Conservation (phyloP, 2,797 vertebrate species). For the Alosa sapidissima region DNA sequence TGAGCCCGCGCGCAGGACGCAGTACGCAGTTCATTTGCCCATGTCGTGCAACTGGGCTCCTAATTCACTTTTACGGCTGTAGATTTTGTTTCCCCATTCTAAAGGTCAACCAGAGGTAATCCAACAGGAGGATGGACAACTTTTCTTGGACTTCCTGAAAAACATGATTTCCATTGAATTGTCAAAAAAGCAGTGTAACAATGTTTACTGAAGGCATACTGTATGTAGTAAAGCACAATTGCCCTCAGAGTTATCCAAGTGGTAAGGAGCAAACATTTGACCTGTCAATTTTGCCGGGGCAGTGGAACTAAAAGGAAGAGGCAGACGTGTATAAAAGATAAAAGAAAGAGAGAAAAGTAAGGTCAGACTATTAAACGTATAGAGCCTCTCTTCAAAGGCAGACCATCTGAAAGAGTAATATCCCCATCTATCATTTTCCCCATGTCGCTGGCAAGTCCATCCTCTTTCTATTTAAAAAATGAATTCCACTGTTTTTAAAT, state of each 20-base stretch:
- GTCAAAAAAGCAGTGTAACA: not conserved
- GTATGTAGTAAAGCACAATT: not conserved
- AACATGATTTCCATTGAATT: slow-evolving; percentile 23
- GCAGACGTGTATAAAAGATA: slow-evolving; percentile 34
- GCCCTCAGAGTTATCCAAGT: not conserved
- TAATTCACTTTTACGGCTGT: slow-evolving; percentile 30
- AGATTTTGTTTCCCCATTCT: slow-evolving; percentile 31
- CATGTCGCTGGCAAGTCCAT: slow-evolving; percentile 41
- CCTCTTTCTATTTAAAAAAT: slow-evolving; percentile 33
- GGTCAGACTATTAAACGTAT: slow-evolving; percentile 54
- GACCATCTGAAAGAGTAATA: slow-evolving; percentile 61
- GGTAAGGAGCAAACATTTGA: not conserved
- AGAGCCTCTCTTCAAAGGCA: slow-evolving; percentile 49
- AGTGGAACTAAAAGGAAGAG: slow-evolving; percentile 35
- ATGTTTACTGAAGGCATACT: not conserved
- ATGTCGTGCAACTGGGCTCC: slow-evolving; percentile 39
- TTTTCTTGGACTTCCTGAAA: not conserved
- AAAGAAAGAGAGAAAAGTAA: slow-evolving; percentile 20
- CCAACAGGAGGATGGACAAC: not conserved
- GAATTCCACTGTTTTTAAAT: not conserved
- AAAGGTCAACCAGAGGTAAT: slow-evolving; percentile 37
- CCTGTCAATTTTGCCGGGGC: not conserved
- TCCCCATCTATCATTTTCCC: slow-evolving; percentile 45
- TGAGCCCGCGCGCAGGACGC: slow-evolving; percentile 18
- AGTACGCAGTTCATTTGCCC: slow-evolving; percentile 19